A percentile compares a stretch with the other conserved stretches of the same genome.
phyloP scores from a whole-genome alignment of 2,113 vertebrate species.

The Hyaena hyaena region DNA sequence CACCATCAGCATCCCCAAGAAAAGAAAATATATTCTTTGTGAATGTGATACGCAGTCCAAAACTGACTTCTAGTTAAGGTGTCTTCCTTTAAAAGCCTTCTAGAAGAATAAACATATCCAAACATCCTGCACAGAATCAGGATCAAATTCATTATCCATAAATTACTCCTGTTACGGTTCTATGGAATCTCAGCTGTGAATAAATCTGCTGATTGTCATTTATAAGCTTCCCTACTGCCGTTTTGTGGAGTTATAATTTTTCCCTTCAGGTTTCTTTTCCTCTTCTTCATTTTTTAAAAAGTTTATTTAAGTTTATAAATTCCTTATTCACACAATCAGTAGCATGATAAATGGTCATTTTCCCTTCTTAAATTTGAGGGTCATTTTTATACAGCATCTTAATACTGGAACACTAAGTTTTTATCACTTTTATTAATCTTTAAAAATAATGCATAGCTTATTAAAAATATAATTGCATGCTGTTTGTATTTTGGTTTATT shows the following conservation, averaged over 20 bases:
- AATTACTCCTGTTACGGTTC: not conserved
- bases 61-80: not conserved
- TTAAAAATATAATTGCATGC: not conserved
- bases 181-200: not conserved
- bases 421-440: not conserved
- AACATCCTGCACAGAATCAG: not conserved
- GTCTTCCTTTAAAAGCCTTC: slow-evolving; percentile 23
- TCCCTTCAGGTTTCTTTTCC: not conserved
- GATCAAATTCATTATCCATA: not conserved
- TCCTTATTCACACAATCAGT: not conserved
- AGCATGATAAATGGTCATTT: not conserved
- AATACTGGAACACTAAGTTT: not conserved
- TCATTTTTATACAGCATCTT: not conserved
- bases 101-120: not conserved
- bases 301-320: not conserved
- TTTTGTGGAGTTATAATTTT: not conserved
- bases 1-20: not conserved
- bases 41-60: not conserved
- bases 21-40: not conserved
- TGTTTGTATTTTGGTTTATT: not conserved
- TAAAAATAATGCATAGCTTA: not conserved
- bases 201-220: not conserved
- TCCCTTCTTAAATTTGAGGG: not conserved
- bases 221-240: not conserved
- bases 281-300: not conserved